Base-by-base conservation (phyloP, 2,888 invertebrate species). In the Parelbella ahira region DNA sequence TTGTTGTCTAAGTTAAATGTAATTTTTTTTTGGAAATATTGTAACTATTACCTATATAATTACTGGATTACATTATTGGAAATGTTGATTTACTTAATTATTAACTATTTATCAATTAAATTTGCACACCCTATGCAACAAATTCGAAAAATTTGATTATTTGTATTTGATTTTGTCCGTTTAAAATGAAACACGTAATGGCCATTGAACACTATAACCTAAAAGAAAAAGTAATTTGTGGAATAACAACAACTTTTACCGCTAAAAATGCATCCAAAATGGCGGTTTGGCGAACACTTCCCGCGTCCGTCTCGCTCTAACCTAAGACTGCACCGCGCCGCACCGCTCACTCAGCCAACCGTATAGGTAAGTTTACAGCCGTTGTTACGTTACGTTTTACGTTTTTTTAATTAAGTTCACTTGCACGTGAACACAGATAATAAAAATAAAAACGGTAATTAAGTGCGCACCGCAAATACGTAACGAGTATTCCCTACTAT, bases 261-360 rank as follows among this genome's bases (percentile, higher is more conserved):
- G 30, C 38, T 30, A 12, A 30, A 36, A 36, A 39, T 25, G 39
- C 32, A 20, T 32, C 32, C 39, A 39, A 39, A 39, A 39, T 39
- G 39, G 39, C 39, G 39, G 39, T 5, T 25, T 11, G 4, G 7
- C 39, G 39, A 30, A 20, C 39, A 39, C 32, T 33, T 41, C 39
- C 39, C 39, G 39, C 24, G 32, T 41, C 20, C 13, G 19, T 41
- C 25, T 11, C 13, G 19, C 39, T 41, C 32, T 13, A 8, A 13
- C 32, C 3, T 12, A 7, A 11, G 9, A 32, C 9, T 19, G 25
- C n/a, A 8, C 27, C 20, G 2, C 12, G 25, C 15, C 12, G 2
- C 32, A 15, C 12, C 32, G 12, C 25, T 39, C 32, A 15, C 23
- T 7, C 38, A 15, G 4, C 9, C 13, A 9, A 20, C 10, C 15